Evolutionary conservation across 2,113 vertebrate species (phyloP).

Genomic region (Lamprotornis superbus): DNA sequence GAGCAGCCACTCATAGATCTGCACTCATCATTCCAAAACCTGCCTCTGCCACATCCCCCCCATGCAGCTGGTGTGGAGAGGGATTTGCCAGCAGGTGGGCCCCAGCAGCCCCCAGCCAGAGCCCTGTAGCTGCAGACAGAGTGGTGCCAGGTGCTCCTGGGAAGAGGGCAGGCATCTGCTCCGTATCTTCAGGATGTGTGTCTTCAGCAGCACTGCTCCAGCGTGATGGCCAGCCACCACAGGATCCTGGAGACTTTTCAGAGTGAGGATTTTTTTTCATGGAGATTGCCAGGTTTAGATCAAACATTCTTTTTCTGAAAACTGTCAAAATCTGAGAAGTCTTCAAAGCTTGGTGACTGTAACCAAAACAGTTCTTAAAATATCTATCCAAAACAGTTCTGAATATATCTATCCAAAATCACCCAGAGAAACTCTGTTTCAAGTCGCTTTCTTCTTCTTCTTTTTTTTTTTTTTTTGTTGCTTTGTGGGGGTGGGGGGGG

Average conservation of each 20-base stretch:
- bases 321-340: background rate
- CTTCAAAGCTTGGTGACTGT: background rate
- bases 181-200: rapidly evolving
- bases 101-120: background rate
- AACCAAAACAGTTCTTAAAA: background rate
- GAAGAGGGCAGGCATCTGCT: rapidly evolving
- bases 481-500: no score
- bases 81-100: background rate
- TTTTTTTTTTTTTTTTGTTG: background rate
- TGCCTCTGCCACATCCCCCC: rapidly evolving
- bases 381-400: background rate
- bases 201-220: background rate
- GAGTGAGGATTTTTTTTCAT: background rate
- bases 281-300: background rate
- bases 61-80: rapidly evolving
- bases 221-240: background rate
- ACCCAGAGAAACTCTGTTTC: background rate
- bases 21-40: rapidly evolving
- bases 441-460: background rate
- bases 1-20: background rate
- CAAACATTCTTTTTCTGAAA: background rate
- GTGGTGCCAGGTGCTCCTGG: rapidly evolving
- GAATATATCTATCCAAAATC: background rate
- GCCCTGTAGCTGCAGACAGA: background rate
- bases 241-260: background rate